Percentiles rank a stretch among this genome's conserved stretches.
phyloP scores from a whole-genome alignment of 2,113 vertebrate species.

The Petroica traversi region DNA sequence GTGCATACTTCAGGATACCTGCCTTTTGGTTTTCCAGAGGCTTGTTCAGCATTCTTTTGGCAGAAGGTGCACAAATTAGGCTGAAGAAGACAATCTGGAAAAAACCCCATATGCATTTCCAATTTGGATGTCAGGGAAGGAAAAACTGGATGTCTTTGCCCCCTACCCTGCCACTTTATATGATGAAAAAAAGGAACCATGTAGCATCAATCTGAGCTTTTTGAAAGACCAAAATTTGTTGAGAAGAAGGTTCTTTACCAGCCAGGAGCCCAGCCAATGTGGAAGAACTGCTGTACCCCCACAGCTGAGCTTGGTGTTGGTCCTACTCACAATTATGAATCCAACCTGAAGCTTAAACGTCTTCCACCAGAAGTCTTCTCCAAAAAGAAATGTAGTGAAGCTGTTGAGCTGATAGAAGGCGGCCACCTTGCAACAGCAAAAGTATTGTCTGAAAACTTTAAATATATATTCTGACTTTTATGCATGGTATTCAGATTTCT shows the following conservation, averaged over 20 bases:
- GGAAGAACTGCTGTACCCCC: neutral
- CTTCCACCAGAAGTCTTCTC: neutral
- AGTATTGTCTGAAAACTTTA: neutral
- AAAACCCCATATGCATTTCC: neutral
- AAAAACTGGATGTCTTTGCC: neutral
- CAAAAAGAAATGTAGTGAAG: neutral
- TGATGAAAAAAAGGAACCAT: neutral
- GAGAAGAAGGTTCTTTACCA: neutral
- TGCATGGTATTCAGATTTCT: neutral
- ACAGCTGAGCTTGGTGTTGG: rapidly evolving
- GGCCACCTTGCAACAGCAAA: neutral
- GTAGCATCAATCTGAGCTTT: neutral
- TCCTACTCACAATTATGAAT: neutral
- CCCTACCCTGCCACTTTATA: neutral
- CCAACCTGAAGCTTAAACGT: neutral
- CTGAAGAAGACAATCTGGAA: neutral
- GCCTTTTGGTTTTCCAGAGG: neutral
- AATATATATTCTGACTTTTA: neutral
- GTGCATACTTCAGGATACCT: neutral
- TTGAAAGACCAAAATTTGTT: neutral
- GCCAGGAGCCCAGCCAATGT: neutral
- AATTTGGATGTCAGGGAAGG: neutral
- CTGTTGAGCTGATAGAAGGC: neutral
- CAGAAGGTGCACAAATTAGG: neutral
- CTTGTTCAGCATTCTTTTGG: neutral